Conservation (phyloP, 2,797 vertebrate species). For the Spinus pinus region DNA sequence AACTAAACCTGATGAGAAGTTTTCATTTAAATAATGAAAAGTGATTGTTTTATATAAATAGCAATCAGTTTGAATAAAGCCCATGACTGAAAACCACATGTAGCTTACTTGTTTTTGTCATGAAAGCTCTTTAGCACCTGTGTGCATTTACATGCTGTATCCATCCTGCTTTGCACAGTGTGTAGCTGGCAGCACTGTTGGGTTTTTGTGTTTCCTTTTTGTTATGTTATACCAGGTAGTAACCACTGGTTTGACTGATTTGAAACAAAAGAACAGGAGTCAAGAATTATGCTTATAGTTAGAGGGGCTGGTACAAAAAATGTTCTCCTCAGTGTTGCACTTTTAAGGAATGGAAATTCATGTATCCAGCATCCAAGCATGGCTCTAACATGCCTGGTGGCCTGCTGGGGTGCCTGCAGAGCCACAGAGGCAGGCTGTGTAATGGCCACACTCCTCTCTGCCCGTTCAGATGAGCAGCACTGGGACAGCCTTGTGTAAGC, state of each 20-base stretch:
- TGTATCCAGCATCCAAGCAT: not conserved
- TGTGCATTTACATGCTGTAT: not conserved
- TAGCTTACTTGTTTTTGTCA: not conserved
- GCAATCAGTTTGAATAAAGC: not conserved
- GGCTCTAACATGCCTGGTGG: not conserved
- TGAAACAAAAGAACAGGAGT: not conserved
- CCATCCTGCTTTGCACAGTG: not conserved
- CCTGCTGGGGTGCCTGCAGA: not conserved
- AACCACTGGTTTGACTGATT: not conserved
- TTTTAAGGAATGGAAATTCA: not conserved
- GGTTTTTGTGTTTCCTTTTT: not conserved
- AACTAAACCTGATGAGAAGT: not conserved
- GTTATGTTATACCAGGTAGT: rapidly evolving
- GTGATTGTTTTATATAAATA: not conserved
- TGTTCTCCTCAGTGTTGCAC: not conserved
- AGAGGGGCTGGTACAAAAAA: not conserved
- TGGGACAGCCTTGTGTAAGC: not conserved
- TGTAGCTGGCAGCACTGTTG: not conserved
- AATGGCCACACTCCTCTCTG: rapidly evolving
- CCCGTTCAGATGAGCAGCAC: not conserved
- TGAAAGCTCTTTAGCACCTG: not conserved
- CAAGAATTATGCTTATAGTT: not conserved
- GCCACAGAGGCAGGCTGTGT: not conserved
- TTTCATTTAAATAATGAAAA: not conserved
- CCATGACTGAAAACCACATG: not conserved